Percentiles rank a stretch among this genome's conserved stretches.
Evolutionary conservation across 2,113 vertebrate species (phyloP).

Genomic region (Silurus meridionalis): DNA sequence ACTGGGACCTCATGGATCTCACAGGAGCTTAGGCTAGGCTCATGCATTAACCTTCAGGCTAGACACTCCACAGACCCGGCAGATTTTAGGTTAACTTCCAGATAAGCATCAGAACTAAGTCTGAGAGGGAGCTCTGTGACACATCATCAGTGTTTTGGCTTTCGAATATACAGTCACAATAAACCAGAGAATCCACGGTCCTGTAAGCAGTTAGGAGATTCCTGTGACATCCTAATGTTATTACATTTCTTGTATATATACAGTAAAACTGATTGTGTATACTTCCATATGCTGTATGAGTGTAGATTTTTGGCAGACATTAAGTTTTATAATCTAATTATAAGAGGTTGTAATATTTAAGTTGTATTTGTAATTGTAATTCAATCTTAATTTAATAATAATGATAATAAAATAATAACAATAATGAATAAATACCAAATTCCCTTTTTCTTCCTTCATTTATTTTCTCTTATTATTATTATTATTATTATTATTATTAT

Average conservation of each 20-base stretch:
- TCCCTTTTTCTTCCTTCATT: no score
- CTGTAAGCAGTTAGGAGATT: not conserved
- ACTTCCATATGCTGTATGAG: no score
- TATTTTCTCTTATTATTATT: no score
- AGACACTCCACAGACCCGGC: not conserved
- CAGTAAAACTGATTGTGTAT: no score
- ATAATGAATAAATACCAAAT: no score
- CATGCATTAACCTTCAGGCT: slow-evolving; percentile 15
- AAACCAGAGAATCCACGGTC: not conserved
- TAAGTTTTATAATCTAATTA: no score
- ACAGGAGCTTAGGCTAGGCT: slow-evolving; percentile 11
- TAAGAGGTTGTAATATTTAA: no score
- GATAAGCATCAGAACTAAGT: slow-evolving; percentile 9
- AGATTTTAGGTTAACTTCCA: slow-evolving; percentile 1
- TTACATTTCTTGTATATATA: not conserved
- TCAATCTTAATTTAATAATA: no score
- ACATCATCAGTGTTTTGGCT: not conserved
- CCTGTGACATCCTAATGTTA: not conserved
- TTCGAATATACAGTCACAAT: not conserved
- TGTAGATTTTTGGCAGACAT: no score
- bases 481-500: no score
- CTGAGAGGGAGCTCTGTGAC: not conserved
- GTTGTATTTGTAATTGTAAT: no score
- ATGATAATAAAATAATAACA: no score
- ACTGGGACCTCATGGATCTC: not conserved